Percentiles rank a stretch among this genome's conserved stretches.
Conservation (phyloP, 1,140 invertebrate genomes). For the Drepana arcuata region DNA sequence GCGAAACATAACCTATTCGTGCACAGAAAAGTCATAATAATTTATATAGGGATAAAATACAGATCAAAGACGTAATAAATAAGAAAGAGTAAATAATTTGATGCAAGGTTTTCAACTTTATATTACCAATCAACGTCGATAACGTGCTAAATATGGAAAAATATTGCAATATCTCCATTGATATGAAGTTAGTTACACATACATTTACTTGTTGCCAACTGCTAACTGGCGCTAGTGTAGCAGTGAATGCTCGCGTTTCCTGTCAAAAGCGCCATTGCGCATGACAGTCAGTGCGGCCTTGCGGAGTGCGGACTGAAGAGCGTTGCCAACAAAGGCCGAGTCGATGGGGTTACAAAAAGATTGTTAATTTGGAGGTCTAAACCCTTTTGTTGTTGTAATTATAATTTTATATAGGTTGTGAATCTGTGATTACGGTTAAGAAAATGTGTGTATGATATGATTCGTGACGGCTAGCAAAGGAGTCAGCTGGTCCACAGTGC, state of each 20-base stretch:
- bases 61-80: no score
- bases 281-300: conserved; percentile 72
- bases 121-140: no score
- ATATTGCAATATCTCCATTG: conserved; percentile 18
- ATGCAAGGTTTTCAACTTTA: no score
- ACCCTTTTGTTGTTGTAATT: conserved; percentile 70
- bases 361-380: conserved; percentile 67
- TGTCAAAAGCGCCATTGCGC: conserved; percentile 69
- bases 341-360: conserved; percentile 72
- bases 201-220: conserved; percentile 34
- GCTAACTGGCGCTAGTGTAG: conserved; percentile 59
- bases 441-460: conserved; percentile 71
- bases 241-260: conserved; percentile 68
- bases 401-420: conserved; percentile 72
- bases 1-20: conserved; percentile 26
- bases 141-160: conserved; percentile 14
- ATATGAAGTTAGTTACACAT: conserved; percentile 26
- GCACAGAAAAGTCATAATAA: no score
- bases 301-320: conserved; percentile 71
- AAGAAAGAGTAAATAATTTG: conserved; percentile 5
- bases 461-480: conserved; percentile 71
- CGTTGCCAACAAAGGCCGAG: conserved; percentile 71
- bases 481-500: conserved; percentile 73
- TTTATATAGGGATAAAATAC: no score
- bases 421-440: conserved; percentile 72